These are phyloP conservation scores for Pangasius djambal DNA, from an alignment of 2,797 vertebrate species.

Conservation along the genomic window DNA sequence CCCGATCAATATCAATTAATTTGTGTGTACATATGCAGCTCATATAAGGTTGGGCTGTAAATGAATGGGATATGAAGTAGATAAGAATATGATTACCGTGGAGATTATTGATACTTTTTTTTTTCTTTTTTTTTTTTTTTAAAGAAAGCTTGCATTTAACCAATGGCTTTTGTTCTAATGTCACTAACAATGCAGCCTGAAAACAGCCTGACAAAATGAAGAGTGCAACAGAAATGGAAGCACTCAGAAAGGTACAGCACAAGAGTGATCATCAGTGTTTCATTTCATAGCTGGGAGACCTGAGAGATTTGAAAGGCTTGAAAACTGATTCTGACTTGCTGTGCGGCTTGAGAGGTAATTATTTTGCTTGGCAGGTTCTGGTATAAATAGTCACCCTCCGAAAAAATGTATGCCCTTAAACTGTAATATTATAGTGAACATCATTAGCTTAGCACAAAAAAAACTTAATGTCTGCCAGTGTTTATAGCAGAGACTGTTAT, in stretches of 20 bases:
- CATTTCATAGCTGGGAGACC: conserved; percentile 4
- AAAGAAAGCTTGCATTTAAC: background rate
- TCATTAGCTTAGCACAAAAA: background rate
- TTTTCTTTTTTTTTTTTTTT: background rate
- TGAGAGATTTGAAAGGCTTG: background rate
- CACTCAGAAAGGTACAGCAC: background rate
- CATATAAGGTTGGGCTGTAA: background rate
- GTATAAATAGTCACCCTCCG: background rate
- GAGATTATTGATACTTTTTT: background rate
- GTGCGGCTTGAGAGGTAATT: background rate
- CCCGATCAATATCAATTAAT: background rate
- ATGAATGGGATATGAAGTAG: background rate
- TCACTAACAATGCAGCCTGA: background rate
- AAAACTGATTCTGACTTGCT: background rate
- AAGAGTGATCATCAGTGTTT: conserved; percentile 11
- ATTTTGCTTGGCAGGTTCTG: background rate
- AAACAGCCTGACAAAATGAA: background rate
- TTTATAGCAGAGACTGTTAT: background rate
- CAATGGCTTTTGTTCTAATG: background rate
- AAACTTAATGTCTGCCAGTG: background rate
- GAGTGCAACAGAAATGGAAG: background rate
- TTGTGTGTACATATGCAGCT: background rate
- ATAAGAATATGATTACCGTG: background rate
- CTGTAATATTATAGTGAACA: background rate
- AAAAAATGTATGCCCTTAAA: background rate